Base-by-base conservation (phyloP, 2,888 invertebrate species). In the Lepidocyrtinus sp. region DNA sequence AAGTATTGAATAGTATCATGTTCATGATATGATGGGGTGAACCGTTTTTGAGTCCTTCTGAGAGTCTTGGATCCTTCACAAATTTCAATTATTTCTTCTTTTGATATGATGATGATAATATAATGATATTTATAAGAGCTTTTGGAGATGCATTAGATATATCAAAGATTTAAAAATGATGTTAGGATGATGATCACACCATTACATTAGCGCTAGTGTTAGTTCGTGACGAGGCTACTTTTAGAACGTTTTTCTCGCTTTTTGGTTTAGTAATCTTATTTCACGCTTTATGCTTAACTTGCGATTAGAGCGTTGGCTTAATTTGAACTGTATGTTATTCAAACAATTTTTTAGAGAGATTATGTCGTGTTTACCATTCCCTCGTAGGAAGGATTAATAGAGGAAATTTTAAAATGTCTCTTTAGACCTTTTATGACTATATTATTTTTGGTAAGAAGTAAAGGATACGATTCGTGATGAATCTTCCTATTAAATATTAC, bases 241-340 rank as follows among this genome's bases (percentile, higher is more conserved):
- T 19, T 67, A 67, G 21, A 67, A 64, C n/a, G n/a, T n/a, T n/a
- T 45, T 21, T 17, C 9, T 17, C 15, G n/a, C 50, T 36, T 36
- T 36, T 12, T 68, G 22, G 17, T 72, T 45, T 24, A 45, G 46
- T 72, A 73, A 65, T 73, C 73, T 21, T 25, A 73, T 73, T 73
- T 73, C 73, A 73, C 46, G 73, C 73, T 72, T 50, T n/a, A 59
- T 25, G 22, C 17, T 36, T 12, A 36, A 36, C 5, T 12, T 36
- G 36, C 5, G 36, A 12, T 36, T 7, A 12, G 12, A 36, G 36
- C 36, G 36, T 36, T 36, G 36, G 63, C 25, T 24, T 17, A 46
- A 21, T 45, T 67, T 67, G 5, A 12, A 36, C 36, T 5, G 36
- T 5, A 36, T 36, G 3, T 9, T 26, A 64, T 55, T 55, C n/a